Percentiles rank a stretch among this genome's conserved stretches.
These are phyloP conservation scores for Phaonia tiefii DNA, from an alignment of 2,888 invertebrate species.

Conservation along the genomic window DNA sequence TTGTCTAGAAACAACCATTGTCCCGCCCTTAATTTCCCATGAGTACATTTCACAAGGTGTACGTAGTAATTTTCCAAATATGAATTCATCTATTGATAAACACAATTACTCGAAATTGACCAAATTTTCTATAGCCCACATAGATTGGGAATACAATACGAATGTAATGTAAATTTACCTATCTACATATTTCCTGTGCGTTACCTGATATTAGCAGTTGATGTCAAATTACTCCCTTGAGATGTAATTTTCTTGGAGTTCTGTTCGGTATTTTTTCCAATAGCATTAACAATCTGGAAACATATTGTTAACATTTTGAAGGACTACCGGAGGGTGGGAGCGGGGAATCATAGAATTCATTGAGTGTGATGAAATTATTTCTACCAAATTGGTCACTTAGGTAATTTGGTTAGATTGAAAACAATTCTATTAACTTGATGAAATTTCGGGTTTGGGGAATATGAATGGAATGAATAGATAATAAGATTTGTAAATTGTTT, in stretches of 20 bases:
- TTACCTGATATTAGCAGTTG: slow-evolving; percentile 35
- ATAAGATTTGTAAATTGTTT: slow-evolving; percentile 39
- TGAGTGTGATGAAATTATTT: slow-evolving; percentile 18
- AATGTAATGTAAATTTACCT: too few species aligned
- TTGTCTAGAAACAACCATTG: neutral
- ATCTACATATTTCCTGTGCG: too few species aligned
- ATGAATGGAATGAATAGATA: slow-evolving; percentile 36
- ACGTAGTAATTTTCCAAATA: neutral
- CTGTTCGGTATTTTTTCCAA: neutral
- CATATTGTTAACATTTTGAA: slow-evolving; percentile 40
- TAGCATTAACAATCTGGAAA: slow-evolving; percentile 38
- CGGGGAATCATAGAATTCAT: neutral
- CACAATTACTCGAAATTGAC: slow-evolving; percentile 35
- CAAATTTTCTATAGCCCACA: slow-evolving; percentile 18
- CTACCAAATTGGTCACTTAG: slow-evolving; percentile 53
- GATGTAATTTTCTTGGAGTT: slow-evolving; percentile 44
- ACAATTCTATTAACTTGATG: slow-evolving; percentile 60
- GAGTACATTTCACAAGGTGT: too few species aligned
- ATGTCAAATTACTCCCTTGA: slow-evolving; percentile 54
- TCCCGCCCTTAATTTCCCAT: too few species aligned
- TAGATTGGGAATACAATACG: neutral
- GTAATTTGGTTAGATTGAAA: slow-evolving; percentile 51
- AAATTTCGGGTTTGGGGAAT: slow-evolving; percentile 50
- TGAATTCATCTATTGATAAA: too few species aligned
- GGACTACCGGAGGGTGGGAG: neutral